Percentiles rank a stretch among this genome's conserved stretches.
phyloP scores from a whole-genome alignment of 1,140 invertebrate species.

The Homalodisca vitripennis region DNA sequence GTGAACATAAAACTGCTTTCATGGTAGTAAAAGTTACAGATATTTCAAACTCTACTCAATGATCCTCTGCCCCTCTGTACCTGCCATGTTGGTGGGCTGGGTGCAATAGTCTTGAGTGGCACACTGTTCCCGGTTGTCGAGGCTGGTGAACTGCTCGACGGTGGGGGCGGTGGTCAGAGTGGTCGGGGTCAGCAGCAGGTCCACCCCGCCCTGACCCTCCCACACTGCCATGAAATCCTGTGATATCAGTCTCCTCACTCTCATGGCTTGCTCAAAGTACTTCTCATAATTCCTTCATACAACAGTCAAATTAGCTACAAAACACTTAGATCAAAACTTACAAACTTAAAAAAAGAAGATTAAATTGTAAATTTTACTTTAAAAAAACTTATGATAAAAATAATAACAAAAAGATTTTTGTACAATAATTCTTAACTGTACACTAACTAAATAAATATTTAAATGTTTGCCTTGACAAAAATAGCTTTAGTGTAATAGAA shows the following conservation, averaged over 20 bases:
- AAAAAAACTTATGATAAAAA: too few species aligned
- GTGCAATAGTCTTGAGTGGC: conserved; percentile 93
- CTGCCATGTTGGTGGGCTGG: conserved; percentile 94
- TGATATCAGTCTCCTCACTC: conserved; percentile 82
- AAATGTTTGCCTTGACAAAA: too few species aligned
- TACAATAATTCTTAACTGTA: too few species aligned
- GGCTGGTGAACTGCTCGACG: conserved; percentile 74
- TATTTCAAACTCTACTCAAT: background rate
- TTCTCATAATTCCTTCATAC: conserved; percentile 84
- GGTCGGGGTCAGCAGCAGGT: conserved; percentile 89
- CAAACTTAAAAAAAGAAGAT: too few species aligned
- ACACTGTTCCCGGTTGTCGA: conserved; percentile 84
- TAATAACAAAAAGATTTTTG: too few species aligned
- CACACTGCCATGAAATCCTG: conserved; percentile 84
- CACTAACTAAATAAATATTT: too few species aligned
- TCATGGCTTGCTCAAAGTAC: conserved; percentile 90
- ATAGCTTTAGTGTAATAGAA: too few species aligned
- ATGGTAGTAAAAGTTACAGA: background rate
- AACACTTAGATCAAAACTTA: too few species aligned
- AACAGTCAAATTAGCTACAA: too few species aligned
- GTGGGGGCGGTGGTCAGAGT: conserved; percentile 80
- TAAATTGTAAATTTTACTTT: too few species aligned
- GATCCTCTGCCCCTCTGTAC: conserved; percentile 46
- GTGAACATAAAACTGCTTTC: background rate
- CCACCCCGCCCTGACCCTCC: conserved; percentile 61